Base-by-base conservation (phyloP, 2,113 vertebrate species). In the Macrotus californicus region DNA sequence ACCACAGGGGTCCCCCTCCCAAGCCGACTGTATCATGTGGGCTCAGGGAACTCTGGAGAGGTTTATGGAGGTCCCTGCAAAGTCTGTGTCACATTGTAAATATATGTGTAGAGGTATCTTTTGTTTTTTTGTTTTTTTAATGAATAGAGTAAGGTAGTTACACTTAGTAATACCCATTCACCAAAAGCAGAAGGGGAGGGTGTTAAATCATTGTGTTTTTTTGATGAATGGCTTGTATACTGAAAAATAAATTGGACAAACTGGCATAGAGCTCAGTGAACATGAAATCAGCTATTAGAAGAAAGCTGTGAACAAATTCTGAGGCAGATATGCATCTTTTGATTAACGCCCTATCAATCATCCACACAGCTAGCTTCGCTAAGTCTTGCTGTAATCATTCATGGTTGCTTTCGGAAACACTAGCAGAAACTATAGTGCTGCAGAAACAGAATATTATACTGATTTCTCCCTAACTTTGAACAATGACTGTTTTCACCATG, bases 321-420 rank as follows among this genome's bases (percentile, higher is more conserved):
- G 97, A 98, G 98, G 98, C 98, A 98, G 99, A 99, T 99, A 99
- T 99, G 99, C 98, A 99, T 99, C 99, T 99, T 99, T 99, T 99
- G 99, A 99, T 99, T 99, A 99, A 99, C 98, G 98, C 98, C 98
- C 99, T 98, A 98, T 99, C 98, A 99, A 99, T 99, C 99, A 99
- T 98, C 98, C 98, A 84, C 96, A 98, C 98, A 97, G 98, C 98
- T 99, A 99, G 98, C 98, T 99, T 98, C 97, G 98, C 98, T 97
- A 97, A 98, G 98, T 97, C 85, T 70, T 94, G 91, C 97, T 96
- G 96, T 98, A 98, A 99, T 99, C 98, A 98, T 98, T 99, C 98
- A 99, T 98, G 95, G 98, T 97, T 98, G 98, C 98, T 98, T 98
- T 98, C 97, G 95, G 98, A 97, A 98, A 97, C 96, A 97, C 96